Evolutionary conservation across 2,888 invertebrate genomes (phyloP).

Genomic region (Deilephila elpenor): DNA sequence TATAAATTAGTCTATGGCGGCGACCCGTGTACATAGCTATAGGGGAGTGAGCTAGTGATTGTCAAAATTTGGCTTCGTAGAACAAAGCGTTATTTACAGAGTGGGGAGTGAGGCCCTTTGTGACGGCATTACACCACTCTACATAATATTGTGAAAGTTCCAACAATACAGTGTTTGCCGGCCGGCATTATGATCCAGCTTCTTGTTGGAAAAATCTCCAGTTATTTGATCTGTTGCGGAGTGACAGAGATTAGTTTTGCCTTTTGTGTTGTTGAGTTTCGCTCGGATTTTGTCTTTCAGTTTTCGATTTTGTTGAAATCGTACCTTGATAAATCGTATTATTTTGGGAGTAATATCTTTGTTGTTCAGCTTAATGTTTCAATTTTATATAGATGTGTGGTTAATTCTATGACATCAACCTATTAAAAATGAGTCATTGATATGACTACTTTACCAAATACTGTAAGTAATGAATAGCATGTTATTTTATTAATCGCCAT

Average conservation of each 20-base stretch:
- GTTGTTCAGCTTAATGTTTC: too few species aligned
- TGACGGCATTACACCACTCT: constrained; percentile 83
- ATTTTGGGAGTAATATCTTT: not conserved
- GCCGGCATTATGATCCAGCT: constrained; percentile 66
- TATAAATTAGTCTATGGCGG: constrained; percentile 60
- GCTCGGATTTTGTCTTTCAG: not conserved
- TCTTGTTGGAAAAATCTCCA: constrained; percentile 64
- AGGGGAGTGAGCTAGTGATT: constrained; percentile 82
- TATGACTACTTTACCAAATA: too few species aligned
- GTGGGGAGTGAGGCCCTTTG: constrained; percentile 79
- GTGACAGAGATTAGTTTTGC: constrained; percentile 59
- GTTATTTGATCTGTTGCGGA: constrained; percentile 55
- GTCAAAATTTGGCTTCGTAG: constrained; percentile 85
- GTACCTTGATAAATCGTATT: not conserved
- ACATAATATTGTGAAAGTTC: constrained; percentile 85
- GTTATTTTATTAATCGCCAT: not conserved
- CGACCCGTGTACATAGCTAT: constrained; percentile 65
- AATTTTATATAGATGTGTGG: too few species aligned
- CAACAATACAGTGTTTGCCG: constrained; percentile 78
- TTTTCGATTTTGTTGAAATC: not conserved
- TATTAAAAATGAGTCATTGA: too few species aligned
- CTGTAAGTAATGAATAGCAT: too few species aligned
- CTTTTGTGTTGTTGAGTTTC: constrained; percentile 16
- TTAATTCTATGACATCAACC: too few species aligned
- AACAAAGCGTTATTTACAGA: constrained; percentile 85